Percentiles rank a stretch among this genome's conserved stretches.
Conservation (phyloP, 2,888 invertebrate genomes). For the Eretmocerus hayati region DNA sequence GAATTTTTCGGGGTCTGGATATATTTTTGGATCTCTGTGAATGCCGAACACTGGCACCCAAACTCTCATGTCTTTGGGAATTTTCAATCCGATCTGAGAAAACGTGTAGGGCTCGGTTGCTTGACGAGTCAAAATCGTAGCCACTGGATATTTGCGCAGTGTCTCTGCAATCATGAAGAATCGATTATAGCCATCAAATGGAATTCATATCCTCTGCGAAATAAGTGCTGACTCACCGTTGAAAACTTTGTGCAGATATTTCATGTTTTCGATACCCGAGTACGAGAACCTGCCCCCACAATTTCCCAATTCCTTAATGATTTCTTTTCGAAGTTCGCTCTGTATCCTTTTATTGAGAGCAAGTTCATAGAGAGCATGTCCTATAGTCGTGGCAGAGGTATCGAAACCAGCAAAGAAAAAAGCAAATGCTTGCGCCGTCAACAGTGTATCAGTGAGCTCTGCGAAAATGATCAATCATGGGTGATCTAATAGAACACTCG, state of each 20-base stretch:
- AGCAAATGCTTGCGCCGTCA: constrained; percentile 45
- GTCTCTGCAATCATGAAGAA: constrained; percentile 13
- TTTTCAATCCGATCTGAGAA: constrained; percentile 23
- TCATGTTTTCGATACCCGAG: constrained; percentile 43
- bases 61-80: constrained; percentile 25
- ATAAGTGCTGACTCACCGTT: constrained; percentile 29
- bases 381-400: constrained; percentile 46
- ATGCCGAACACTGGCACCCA: constrained; percentile 30
- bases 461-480: no score
- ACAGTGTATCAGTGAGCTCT: constrained; percentile 19
- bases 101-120: constrained; percentile 29
- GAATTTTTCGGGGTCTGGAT: constrained; percentile 31
- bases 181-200: neutral
- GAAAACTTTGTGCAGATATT: constrained; percentile 44
- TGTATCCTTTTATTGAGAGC: constrained; percentile 45
- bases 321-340: constrained; percentile 41
- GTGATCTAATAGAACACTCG: neutral
- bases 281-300: constrained; percentile 39
- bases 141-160: constrained; percentile 17
- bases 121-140: constrained; percentile 12
- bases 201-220: neutral
- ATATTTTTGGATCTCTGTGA: constrained; percentile 32
- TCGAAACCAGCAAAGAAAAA: constrained; percentile 50
- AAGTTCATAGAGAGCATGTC: constrained; percentile 44
- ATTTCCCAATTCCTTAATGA: constrained; percentile 33